These are phyloP conservation scores for Ametastegia equiseti DNA, from an alignment of 2,888 invertebrate species.

Conservation along the genomic window DNA sequence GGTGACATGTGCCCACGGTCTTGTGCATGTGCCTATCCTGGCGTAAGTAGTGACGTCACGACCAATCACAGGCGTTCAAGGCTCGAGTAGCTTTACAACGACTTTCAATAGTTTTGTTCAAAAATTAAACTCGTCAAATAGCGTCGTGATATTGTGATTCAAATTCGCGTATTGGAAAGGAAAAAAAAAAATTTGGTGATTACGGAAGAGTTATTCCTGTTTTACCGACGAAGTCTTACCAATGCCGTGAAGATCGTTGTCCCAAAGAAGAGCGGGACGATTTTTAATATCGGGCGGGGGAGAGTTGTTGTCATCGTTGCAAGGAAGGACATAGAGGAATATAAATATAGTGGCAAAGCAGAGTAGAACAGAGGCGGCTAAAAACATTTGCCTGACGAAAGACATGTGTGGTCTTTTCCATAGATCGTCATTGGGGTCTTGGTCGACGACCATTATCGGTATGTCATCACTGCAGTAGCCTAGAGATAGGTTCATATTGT, in stretches of 20 bases:
- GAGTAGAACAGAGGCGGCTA: constrained; percentile 84
- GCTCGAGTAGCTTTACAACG: too few species aligned
- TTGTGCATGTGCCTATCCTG: too few species aligned
- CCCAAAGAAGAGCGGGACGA: constrained; percentile 70
- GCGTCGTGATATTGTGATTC: too few species aligned
- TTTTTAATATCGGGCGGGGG: constrained; percentile 59
- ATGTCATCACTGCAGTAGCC: constrained; percentile 70
- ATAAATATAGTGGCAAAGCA: constrained; percentile 85
- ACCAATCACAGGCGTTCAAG: too few species aligned
- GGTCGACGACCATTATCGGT: constrained; percentile 71
- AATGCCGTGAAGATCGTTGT: constrained; percentile 71
- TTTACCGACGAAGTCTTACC: constrained; percentile 65
- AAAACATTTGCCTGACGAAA: constrained; percentile 82
- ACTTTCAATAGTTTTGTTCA: too few species aligned
- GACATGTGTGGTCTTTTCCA: constrained; percentile 79
- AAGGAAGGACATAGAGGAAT: constrained; percentile 88
- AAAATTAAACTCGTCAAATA: too few species aligned
- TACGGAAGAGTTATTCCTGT: neutral
- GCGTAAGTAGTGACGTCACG: too few species aligned
- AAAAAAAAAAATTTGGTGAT: neutral
- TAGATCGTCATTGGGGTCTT: constrained; percentile 66
- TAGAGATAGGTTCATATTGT: constrained; percentile 60
- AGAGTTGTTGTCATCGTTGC: constrained; percentile 80
- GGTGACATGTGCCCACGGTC: too few species aligned
- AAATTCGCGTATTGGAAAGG: too few species aligned